Evolutionary conservation across 2,888 invertebrate species (phyloP), one percentile per base, ranked within the genome.

Genomic region (Dioctria rufipes): DNA sequence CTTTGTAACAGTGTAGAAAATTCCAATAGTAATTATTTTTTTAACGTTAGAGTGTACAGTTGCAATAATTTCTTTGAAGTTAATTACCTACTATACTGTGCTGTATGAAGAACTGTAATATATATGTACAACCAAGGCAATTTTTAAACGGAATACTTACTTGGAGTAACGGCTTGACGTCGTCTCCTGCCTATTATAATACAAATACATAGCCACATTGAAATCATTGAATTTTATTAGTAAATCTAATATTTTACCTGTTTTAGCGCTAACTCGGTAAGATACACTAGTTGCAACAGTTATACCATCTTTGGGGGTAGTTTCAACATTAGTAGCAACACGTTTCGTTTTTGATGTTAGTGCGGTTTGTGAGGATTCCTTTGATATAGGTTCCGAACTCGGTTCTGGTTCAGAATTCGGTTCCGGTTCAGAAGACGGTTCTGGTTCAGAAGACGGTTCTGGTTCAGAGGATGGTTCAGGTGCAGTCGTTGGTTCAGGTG

Each of bases 281-380:
- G 95, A 94, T 3, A 95, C 93, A 86, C 95, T 95, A 0, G 95
- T 95, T 85, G 94, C 94, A 9, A 95, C 94, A 0, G 93, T 92
- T 42, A 94, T 93, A 60, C 93, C 94, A 79, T 91, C 89, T 40
- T 91, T 91, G 11, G 83, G 83, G 8, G 90, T 87, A 58, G 90
- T 89, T 51, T 90, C 90, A 82, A 90, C 90, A 13, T 90, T 86
- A 86, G 90, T 90, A 0, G 92, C 92, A 0, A 92, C 91, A 66
- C 92, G 88, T 82, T 92, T 92, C 51, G 87, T 85, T 82, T 92
- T 92, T 80, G 90, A 83, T 0, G 86, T 49, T n/a, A 75, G 58
- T 4, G 43, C 25, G 86, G 39, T 3, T 37, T 25, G 63, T 9
- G 40, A 40, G 3, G 37, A 8, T 5, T 63, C 89, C 87, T 80